Evolutionary conservation across 1,140 invertebrate species (phyloP).

Genomic region (Linepithema humile): DNA sequence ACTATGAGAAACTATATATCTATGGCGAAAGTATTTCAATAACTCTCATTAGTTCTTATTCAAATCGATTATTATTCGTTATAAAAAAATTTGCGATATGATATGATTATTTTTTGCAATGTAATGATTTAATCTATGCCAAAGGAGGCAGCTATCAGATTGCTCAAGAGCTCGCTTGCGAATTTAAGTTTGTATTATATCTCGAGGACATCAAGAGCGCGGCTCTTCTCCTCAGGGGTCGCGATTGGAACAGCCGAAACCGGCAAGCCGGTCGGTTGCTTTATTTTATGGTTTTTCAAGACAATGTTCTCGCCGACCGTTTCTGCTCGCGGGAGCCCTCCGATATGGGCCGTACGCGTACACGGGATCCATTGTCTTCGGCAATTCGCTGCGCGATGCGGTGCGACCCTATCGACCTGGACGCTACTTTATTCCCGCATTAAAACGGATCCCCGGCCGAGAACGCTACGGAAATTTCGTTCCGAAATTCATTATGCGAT

Average conservation of each 20-base stretch:
- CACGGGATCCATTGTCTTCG: constrained; percentile 78
- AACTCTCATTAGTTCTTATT: neutral
- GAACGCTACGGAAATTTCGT: constrained; percentile 71
- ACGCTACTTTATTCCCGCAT: constrained; percentile 82
- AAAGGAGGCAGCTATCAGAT: constrained; percentile 35
- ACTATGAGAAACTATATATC: constrained; percentile 13
- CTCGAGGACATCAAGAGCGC: constrained; percentile 61
- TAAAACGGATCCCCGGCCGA: constrained; percentile 73
- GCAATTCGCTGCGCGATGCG: constrained; percentile 67
- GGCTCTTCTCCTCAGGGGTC: constrained; percentile 41
- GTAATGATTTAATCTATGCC: constrained; percentile 47
- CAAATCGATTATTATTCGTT: neutral
- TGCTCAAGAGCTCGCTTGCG: constrained; percentile 11
- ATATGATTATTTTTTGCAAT: neutral
- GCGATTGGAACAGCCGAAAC: constrained; percentile 61
- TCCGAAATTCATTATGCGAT: constrained; percentile 72
- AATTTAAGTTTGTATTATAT: constrained; percentile 56
- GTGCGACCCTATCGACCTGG: constrained; percentile 81
- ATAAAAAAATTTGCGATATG: neutral
- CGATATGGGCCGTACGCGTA: constrained; percentile 76
- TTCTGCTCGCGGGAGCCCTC: constrained; percentile 78
- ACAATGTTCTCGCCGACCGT: constrained; percentile 80
- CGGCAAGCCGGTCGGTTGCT: constrained; percentile 75
- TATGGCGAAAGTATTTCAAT: neutral
- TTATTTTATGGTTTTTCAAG: constrained; percentile 84